Evolutionary conservation across 2,797 vertebrate species (phyloP).

Genomic region (Micropoecilia bifurca): DNA sequence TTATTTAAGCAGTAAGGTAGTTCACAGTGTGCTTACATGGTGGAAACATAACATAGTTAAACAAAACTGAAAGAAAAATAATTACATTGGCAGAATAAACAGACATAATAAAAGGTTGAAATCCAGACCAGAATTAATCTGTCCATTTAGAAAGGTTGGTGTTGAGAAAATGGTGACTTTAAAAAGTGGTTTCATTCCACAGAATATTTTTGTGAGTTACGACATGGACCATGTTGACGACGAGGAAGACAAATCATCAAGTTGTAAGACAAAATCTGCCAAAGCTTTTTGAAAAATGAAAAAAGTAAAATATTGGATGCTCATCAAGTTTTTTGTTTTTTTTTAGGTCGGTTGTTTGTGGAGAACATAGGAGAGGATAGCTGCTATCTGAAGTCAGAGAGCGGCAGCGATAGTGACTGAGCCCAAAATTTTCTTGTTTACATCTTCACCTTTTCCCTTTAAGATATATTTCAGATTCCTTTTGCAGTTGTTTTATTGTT

Average conservation of each 20-base stretch:
- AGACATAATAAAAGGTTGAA: too few relatives aligned
- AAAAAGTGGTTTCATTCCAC: not conserved
- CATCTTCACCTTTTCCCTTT: not conserved
- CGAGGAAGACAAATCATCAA: conserved; percentile 37
- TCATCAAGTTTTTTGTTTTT: not conserved
- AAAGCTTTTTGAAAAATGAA: not conserved
- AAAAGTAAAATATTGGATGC: not conserved
- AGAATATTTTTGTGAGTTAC: conserved; percentile 80
- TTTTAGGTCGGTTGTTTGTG: conserved; percentile 59
- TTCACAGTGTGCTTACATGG: too few relatives aligned
- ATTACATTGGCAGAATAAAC: too few relatives aligned
- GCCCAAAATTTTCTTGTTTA: not conserved
- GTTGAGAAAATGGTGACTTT: not conserved
- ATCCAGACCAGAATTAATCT: too few relatives aligned
- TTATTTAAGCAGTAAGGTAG: not conserved
- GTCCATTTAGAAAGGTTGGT: not conserved
- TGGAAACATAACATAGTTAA: too few relatives aligned
- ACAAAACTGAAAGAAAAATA: too few relatives aligned
- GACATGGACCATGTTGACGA: conserved; percentile 75
- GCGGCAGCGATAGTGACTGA: conserved; percentile 73
- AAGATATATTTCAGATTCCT: not conserved
- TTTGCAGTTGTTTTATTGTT: not conserved
- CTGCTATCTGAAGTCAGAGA: conserved; percentile 52
- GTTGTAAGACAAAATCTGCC: conserved; percentile 20
- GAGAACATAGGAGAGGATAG: conserved; percentile 59